A percentile compares a stretch with the other conserved stretches of the same genome.
Conservation (phyloP, 35 echinoderm and acorn worm species). For the Ptychodera flava region DNA sequence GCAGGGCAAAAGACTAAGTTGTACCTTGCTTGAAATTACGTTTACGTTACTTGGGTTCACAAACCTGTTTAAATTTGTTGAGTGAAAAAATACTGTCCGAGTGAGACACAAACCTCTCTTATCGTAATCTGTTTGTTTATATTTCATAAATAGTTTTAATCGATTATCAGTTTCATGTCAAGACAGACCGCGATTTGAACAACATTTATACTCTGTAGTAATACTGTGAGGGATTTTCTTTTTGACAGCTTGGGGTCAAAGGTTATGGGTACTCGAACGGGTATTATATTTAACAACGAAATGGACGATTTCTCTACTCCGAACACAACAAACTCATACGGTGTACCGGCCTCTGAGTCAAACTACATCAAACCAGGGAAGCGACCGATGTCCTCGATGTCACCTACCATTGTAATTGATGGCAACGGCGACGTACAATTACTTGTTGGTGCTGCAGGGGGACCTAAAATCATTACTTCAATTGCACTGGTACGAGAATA, state of each 20-base stretch:
- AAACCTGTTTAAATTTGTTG: too few relatives aligned
- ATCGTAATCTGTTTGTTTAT: too few relatives aligned
- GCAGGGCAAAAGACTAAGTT: too few relatives aligned
- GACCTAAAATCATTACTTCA: constrained; percentile 53
- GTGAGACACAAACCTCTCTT: too few relatives aligned
- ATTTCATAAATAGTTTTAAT: too few relatives aligned
- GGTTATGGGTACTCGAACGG: constrained; percentile 51
- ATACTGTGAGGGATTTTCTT: too few relatives aligned
- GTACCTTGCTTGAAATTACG: too few relatives aligned
- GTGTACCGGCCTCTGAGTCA: constrained; percentile 50
- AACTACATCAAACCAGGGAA: constrained; percentile 83
- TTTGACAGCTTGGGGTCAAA: constrained; percentile 81
- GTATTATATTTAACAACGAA: constrained; percentile 83
- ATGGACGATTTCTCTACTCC: constrained; percentile 94
- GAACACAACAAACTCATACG: constrained; percentile 9
- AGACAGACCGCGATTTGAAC: too few relatives aligned
- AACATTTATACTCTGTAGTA: too few relatives aligned
- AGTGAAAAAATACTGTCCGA: too few relatives aligned
- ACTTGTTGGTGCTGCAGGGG: constrained; percentile 64
- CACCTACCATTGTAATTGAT: constrained; percentile 60
- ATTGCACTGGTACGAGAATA: constrained; percentile 46
- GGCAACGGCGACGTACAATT: constrained; percentile 37
- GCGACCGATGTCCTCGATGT: constrained; percentile 89
- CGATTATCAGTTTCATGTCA: neutral
- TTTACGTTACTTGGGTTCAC: too few relatives aligned